Percentiles rank a stretch among this genome's conserved stretches.
Conservation (phyloP, 2,113 vertebrate genomes). For the Sceloporus tristichus region DNA sequence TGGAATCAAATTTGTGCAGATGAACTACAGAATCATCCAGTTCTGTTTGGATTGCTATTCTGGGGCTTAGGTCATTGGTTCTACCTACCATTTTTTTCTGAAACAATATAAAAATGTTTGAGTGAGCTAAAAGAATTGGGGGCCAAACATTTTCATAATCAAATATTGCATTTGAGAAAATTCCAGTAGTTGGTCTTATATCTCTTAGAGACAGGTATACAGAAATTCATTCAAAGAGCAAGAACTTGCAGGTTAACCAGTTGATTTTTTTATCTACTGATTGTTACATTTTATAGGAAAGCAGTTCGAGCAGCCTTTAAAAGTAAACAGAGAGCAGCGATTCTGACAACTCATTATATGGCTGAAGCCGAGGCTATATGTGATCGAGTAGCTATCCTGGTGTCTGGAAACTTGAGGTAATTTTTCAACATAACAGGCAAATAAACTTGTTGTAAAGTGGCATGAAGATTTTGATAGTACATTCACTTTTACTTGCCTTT, state of each 20-base stretch:
- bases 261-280: rapidly evolving
- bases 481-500: background rate
- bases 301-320: constrained; percentile 94
- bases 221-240: background rate
- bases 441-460: background rate
- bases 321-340: constrained; percentile 87
- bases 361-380: constrained; percentile 97
- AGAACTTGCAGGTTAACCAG: background rate
- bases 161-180: background rate
- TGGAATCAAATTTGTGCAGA: background rate
- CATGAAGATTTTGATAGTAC: background rate
- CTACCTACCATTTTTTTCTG: background rate
- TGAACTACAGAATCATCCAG: background rate
- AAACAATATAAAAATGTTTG: background rate
- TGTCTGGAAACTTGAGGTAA: constrained; percentile 92
- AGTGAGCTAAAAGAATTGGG: background rate
- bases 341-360: constrained; percentile 98
- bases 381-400: constrained; percentile 94
- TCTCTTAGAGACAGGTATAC: too few species aligned
- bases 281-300: constrained; percentile 79
- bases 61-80: background rate
- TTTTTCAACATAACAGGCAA: background rate
- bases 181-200: background rate
- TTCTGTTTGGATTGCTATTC: background rate
- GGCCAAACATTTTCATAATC: too few species aligned